These are phyloP conservation scores for Drosophila melanosoma DNA, from an alignment of 2,888 invertebrate genomes.

Conservation along the genomic window DNA sequence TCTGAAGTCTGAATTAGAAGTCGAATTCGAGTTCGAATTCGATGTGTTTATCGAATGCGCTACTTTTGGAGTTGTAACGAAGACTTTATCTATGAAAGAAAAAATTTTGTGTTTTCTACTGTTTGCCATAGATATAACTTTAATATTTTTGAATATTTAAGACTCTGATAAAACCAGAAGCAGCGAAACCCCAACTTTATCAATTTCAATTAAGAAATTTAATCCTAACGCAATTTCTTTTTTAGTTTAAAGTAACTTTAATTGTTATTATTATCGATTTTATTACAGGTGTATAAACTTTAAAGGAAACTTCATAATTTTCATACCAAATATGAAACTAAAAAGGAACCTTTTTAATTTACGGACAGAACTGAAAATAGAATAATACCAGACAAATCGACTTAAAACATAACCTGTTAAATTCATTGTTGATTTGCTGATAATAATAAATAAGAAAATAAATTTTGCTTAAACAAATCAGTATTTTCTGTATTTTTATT, in stretches of 20 bases:
- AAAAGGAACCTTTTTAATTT: not conserved
- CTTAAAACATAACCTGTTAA: not conserved
- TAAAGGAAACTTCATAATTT: not conserved
- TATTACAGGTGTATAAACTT: not conserved
- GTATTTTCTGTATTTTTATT: not conserved
- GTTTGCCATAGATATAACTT: no score
- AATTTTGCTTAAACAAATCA: no score
- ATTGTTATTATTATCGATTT: not conserved
- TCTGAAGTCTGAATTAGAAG: conserved; percentile 1
- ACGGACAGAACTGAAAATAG: not conserved
- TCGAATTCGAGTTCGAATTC: not conserved
- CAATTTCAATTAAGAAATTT: not conserved
- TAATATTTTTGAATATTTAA: not conserved
- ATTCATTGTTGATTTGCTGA: rapidly evolving
- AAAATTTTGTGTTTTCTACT: not conserved
- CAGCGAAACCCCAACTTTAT: not conserved
- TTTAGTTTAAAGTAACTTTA: not conserved
- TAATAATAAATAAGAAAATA: no score
- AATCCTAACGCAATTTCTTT: not conserved
- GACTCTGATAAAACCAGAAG: no score
- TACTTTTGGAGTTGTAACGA: not conserved
- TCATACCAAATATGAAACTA: not conserved
- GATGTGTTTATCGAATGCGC: conserved; percentile 24
- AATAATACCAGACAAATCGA: not conserved
- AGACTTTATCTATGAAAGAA: not conserved